Evolutionary conservation across 2,888 invertebrate genomes (phyloP).

Genomic region (Amiota minor): DNA sequence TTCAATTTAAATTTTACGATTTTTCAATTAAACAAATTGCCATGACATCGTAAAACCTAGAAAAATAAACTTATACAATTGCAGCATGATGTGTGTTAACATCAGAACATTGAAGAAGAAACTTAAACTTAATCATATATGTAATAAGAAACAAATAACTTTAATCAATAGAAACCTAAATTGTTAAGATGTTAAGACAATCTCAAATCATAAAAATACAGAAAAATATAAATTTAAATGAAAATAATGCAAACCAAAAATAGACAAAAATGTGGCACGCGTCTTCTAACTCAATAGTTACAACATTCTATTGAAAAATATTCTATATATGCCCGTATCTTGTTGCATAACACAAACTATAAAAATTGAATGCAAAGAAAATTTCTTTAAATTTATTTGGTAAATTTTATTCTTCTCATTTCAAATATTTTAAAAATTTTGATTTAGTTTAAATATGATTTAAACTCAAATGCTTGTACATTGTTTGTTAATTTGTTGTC

Average conservation of each 20-base stretch:
- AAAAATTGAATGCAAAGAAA: conserved; percentile 52
- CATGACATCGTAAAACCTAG: conserved; percentile 39
- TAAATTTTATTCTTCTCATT: conserved; percentile 42
- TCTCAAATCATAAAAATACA: conserved; percentile 36
- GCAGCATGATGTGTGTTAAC: too few species aligned
- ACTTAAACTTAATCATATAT: too few species aligned
- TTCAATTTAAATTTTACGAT: conserved; percentile 65
- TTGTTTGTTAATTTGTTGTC: conserved; percentile 28
- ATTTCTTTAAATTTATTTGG: conserved; percentile 42
- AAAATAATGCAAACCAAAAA: conserved; percentile 43
- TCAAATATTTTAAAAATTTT: conserved; percentile 58
- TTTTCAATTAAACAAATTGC: conserved; percentile 68
- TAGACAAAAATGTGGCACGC: conserved; percentile 38
- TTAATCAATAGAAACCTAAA: too few species aligned
- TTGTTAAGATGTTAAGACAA: conserved; percentile 11
- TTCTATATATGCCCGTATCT: conserved; percentile 27
- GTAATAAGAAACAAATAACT: too few species aligned
- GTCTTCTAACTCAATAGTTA: neutral
- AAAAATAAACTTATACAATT: conserved; percentile 4
- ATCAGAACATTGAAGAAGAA: too few species aligned
- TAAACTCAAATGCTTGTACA: conserved; percentile 58
- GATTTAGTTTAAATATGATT: conserved; percentile 28
- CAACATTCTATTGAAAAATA: neutral
- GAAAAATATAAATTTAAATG: neutral
- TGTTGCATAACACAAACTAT: conserved; percentile 34